A percentile compares a stretch with the other conserved stretches of the same genome.
phyloP scores from a whole-genome alignment of 2,888 invertebrate genomes.

The Lycaena phlaeas region DNA sequence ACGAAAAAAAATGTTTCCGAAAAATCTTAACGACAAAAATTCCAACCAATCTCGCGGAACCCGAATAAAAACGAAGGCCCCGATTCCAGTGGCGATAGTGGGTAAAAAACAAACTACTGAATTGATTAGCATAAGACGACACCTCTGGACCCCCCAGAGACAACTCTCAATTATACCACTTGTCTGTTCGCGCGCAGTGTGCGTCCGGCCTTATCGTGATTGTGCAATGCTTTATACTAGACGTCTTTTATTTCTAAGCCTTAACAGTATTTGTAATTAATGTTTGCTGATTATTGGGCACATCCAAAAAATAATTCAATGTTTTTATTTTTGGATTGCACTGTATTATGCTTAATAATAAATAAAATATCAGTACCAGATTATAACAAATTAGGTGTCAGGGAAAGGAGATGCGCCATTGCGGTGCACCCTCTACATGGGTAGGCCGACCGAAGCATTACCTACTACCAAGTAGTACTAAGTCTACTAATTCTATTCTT shows the following conservation, averaged over 20 bases:
- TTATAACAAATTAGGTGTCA: too few species aligned
- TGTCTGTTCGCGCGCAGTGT: conserved; percentile 62
- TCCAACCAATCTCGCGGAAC: conserved; percentile 25
- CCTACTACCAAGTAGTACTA: too few species aligned
- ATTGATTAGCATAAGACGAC: conserved; percentile 68
- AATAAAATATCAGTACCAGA: too few species aligned
- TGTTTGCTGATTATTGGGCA: too few species aligned
- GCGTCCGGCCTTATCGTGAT: conserved; percentile 56
- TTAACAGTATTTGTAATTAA: neutral
- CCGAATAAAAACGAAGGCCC: conserved; percentile 36
- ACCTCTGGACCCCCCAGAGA: conserved; percentile 58
- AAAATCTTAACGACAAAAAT: conserved; percentile 11
- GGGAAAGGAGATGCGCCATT: too few species aligned
- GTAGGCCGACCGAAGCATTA: too few species aligned
- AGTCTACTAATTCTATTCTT: too few species aligned
- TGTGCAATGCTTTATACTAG: conserved; percentile 37
- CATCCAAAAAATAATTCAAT: too few species aligned
- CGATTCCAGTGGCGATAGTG: conserved; percentile 53
- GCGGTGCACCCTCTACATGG: too few species aligned
- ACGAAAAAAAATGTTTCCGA: conserved; percentile 3
- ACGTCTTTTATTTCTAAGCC: conserved; percentile 20
- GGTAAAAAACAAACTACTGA: conserved; percentile 63
- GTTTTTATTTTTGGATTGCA: too few species aligned
- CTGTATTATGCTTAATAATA: too few species aligned
- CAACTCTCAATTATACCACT: conserved; percentile 67